Percentiles rank a stretch among this genome's conserved stretches.
These are phyloP conservation scores for Sebastes minor DNA, from an alignment of 2,797 vertebrate genomes.

Conservation along the genomic window DNA sequence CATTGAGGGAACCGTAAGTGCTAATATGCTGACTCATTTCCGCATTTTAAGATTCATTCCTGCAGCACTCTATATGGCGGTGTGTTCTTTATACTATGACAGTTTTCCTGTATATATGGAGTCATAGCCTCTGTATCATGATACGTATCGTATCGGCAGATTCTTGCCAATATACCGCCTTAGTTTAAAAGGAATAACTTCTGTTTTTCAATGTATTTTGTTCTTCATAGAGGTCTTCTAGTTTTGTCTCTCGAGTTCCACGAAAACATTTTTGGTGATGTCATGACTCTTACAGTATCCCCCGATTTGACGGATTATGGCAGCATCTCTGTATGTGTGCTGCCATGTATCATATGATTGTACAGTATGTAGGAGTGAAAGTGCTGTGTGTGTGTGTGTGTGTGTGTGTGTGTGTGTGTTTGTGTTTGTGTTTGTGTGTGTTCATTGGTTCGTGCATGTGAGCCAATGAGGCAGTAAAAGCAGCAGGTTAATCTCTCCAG, in stretches of 20 bases:
- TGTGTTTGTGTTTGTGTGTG: not conserved
- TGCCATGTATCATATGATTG: not conserved
- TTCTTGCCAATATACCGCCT: not conserved
- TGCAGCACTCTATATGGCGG: too few relatives aligned
- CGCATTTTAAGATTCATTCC: too few relatives aligned
- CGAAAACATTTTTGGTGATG: not conserved
- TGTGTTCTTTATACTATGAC: not conserved
- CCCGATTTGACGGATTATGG: too few relatives aligned
- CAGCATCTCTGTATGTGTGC: not conserved
- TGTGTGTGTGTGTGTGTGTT: too few relatives aligned
- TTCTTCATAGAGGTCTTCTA: not conserved
- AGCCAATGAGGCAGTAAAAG: constrained; percentile 49
- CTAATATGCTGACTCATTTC: too few relatives aligned
- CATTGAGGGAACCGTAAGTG: too few relatives aligned
- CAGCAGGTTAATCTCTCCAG: constrained; percentile 65
- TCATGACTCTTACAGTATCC: not conserved
- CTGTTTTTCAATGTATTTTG: not conserved
- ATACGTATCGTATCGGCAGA: not conserved
- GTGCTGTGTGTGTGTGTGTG: not conserved
- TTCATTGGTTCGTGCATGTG: constrained; percentile 17
- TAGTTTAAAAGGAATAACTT: not conserved
- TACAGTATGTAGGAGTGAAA: not conserved
- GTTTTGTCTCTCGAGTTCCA: not conserved
- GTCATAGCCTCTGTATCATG: not conserved
- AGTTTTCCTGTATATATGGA: not conserved